Evolutionary conservation across 2,888 invertebrate genomes (phyloP).

Genomic region (Protonemura montana): DNA sequence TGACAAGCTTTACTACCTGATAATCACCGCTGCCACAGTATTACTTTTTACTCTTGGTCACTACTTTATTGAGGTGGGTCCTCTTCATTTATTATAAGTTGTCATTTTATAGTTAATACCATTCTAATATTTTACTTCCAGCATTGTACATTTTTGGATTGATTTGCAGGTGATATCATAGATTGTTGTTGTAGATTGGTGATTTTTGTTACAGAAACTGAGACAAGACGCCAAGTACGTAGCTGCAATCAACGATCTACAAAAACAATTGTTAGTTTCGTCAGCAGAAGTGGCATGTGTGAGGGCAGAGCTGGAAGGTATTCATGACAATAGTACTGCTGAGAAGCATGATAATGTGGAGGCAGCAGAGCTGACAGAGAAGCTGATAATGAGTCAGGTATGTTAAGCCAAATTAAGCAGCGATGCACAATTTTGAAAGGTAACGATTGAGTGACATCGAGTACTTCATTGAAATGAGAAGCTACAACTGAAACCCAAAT

Average conservation of each 20-base stretch:
- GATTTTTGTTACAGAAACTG: constrained; percentile 61
- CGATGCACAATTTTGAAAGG: too few relatives aligned
- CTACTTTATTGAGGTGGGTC: constrained; percentile 72
- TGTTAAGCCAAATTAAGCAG: too few relatives aligned
- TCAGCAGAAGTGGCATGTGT: not conserved
- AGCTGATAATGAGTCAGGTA: constrained; percentile 33
- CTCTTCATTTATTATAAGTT: not conserved
- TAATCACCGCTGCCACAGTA: constrained; percentile 75
- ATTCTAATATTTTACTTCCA: too few relatives aligned
- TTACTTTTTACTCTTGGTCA: constrained; percentile 78
- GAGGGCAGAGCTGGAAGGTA: not conserved
- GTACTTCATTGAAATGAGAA: too few relatives aligned
- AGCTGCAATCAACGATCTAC: constrained; percentile 71
- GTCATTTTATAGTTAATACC: not conserved
- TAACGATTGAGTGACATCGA: too few relatives aligned
- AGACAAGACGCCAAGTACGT: constrained; percentile 75
- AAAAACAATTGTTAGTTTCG: constrained; percentile 60
- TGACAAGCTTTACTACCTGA: constrained; percentile 61
- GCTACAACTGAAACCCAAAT: too few relatives aligned
- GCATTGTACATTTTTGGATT: too few relatives aligned
- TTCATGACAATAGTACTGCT: constrained; percentile 53
- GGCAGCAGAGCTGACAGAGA: not conserved
- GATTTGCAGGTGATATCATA: too few relatives aligned
- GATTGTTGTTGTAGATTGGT: too few relatives aligned
- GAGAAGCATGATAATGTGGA: not conserved